Percentiles rank a stretch among this genome's conserved stretches.
Evolutionary conservation across 2,113 vertebrate genomes (phyloP).

Genomic region (Circaetus gallicus): DNA sequence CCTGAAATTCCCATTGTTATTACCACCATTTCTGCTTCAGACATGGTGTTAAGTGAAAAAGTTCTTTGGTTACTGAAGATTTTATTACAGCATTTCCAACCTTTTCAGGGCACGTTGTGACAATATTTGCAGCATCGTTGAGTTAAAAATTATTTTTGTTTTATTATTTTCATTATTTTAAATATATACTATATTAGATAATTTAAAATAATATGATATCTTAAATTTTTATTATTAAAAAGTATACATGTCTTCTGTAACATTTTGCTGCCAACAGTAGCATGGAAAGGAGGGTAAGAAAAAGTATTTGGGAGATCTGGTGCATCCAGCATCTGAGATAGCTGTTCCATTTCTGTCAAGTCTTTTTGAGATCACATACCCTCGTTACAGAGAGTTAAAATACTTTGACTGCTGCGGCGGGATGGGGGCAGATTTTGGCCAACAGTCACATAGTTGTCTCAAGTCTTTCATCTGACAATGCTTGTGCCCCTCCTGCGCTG

Average conservation of each 20-base stretch:
- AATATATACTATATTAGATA: not conserved
- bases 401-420: accelerated
- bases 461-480: not conserved
- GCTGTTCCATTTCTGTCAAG: not conserved
- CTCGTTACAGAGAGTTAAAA: not conserved
- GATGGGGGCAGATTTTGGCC: not conserved
- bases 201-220: not conserved
- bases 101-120: not conserved
- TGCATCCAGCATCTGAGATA: not conserved
- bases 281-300: not conserved
- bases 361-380: not conserved
- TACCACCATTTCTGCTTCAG: not conserved
- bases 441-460: not conserved
- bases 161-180: not conserved
- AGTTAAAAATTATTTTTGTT: not conserved
- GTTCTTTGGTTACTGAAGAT: not conserved
- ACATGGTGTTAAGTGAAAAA: not conserved
- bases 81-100: not conserved
- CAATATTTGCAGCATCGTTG: not conserved
- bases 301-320: not conserved
- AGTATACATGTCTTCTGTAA: not conserved
- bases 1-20: not conserved
- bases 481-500: not conserved
- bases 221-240: not conserved
- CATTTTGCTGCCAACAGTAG: not conserved